These are phyloP conservation scores for Lanius ludovicianus DNA, from an alignment of 2,113 vertebrate genomes.

Conservation along the genomic window DNA sequence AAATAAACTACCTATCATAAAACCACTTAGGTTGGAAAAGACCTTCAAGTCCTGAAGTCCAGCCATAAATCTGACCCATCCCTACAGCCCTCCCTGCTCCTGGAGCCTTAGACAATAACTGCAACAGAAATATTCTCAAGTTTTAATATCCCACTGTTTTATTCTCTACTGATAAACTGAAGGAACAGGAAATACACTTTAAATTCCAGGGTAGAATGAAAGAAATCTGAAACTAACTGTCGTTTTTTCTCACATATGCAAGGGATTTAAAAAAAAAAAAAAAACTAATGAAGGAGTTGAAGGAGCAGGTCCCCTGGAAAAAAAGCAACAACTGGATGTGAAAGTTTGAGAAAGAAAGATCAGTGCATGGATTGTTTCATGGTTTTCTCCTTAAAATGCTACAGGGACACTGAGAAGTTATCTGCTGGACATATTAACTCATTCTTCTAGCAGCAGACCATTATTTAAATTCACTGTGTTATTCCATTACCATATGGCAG, in stretches of 20 bases:
- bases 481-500: background rate
- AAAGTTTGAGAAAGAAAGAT: background rate
- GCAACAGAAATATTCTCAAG: background rate
- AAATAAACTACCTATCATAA: background rate
- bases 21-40: background rate
- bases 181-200: background rate
- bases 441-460: background rate
- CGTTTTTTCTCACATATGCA: background rate
- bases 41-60: background rate
- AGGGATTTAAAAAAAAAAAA: background rate
- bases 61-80: background rate
- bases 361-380: background rate
- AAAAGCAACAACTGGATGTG: background rate
- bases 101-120: background rate
- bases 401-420: background rate
- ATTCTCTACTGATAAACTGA: background rate
- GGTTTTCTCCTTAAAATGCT: background rate
- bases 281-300: background rate
- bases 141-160: background rate
- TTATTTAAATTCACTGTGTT: background rate
- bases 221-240: background rate
- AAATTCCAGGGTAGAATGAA: background rate
- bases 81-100: background rate
- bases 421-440: background rate
- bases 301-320: background rate